Evolutionary conservation across 35 echinoderm and acorn worm species (phyloP), one percentile per base, ranked within the genome.

Genomic region (Apostichopus californicus): DNA sequence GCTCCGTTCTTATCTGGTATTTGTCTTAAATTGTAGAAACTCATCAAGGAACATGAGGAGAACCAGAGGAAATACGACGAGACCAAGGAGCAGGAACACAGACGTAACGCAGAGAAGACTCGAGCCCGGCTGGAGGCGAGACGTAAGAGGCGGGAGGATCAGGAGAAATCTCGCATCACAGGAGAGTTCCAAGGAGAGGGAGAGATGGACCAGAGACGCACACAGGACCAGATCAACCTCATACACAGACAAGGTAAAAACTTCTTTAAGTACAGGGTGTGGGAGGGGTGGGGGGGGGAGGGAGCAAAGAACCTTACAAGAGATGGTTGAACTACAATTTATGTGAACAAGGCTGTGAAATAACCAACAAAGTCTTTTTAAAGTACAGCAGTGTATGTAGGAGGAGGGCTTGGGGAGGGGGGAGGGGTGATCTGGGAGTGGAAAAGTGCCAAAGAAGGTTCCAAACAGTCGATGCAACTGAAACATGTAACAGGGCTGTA

Each of bases 181-280:
- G 77, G 79, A 34, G 95, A 96, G 57, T 53, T 91, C 55, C 77
- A 79, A 24, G 81, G 78, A 25, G 91, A 96, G 23, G 77, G 21
- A 84, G 95, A 98, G 5, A 86, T 93, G 17, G 94, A 96, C 78
- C 90, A 92, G 72, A 94, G 97, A 53, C 81, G 93, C 18, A 94
- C 93, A 20, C 97, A 94, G 52, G 97, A 98, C 58, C 93, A 94
- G 81, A 73, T 98, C 54, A 98, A 98, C 80, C 90, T 93, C 54
- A 90, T 98, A 34, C 93, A 96, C 55, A 81, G 82, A 87, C 79
- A 98, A 93, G 94, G 96, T 97, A 46, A 88, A 88, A 81, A 18
- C 68, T 80, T 66, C 28, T 34, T 34, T 1, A 34, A 23, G 11
- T 78, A n/a, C n/a, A n/a, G 77, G 20, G 1, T 7, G 5, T 23